A percentile compares a stretch with the other conserved stretches of the same genome.
Conservation (phyloP, 2,797 vertebrate genomes). For the Onychomys torridus region DNA sequence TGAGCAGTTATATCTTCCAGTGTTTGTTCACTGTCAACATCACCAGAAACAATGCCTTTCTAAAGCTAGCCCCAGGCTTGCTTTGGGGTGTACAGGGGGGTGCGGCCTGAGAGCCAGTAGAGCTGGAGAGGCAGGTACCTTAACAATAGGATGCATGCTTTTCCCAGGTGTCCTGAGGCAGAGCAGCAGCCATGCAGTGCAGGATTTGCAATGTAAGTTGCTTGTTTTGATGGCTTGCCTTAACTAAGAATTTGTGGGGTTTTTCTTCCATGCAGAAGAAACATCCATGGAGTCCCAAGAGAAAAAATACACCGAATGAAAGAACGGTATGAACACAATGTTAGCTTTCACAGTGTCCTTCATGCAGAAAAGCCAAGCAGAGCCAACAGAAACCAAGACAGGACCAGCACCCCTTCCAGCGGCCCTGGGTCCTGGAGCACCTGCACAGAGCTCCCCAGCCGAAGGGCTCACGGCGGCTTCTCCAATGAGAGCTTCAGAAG, state of each 20-base stretch:
- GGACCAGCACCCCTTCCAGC: conserved; percentile 15
- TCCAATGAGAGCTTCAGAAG: conserved; percentile 12
- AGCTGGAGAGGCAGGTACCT: not conserved
- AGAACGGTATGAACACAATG: conserved; percentile 87
- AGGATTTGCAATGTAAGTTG: not conserved
- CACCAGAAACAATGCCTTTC: conserved; percentile 19
- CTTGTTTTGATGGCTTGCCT: not conserved
- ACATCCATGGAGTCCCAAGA: conserved; percentile 87
- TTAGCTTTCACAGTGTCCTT: conserved; percentile 89
- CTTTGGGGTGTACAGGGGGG: not conserved
- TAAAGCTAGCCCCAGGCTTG: not conserved
- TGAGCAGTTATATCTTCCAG: not conserved
- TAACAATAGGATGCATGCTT: not conserved
- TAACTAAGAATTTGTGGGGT: conserved; percentile 63
- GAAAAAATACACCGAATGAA: conserved; percentile 90
- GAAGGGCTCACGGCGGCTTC: not conserved
- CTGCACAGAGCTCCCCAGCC: conserved; percentile 53
- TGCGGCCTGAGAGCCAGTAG: not conserved
- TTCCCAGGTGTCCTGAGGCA: not conserved
- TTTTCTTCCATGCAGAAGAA: conserved; percentile 84
- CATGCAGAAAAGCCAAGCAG: conserved; percentile 85
- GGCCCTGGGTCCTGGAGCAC: not conserved
- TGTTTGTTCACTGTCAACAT: not conserved
- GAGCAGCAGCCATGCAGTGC: not conserved
- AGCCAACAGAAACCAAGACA: conserved; percentile 68